These are phyloP conservation scores for Dinoponera quadriceps DNA, from an alignment of 1,140 invertebrate genomes.

Conservation along the genomic window DNA sequence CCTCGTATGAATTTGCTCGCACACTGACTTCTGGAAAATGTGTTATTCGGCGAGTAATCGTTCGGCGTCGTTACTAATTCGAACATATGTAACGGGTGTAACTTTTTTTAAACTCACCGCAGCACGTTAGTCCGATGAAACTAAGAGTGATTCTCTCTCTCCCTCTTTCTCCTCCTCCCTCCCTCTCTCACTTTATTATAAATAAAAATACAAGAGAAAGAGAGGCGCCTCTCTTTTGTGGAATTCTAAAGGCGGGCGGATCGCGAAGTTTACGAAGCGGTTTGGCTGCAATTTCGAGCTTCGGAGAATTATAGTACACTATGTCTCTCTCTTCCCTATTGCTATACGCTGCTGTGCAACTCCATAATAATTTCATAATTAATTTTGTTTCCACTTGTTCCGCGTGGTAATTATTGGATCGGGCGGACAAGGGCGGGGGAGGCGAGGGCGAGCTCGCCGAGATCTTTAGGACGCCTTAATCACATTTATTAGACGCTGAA, in stretches of 20 bases:
- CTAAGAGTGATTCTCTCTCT: not conserved
- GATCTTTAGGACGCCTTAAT: conserved; percentile 58
- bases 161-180: too few species aligned
- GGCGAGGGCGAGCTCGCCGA: conserved; percentile 29
- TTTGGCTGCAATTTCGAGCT: conserved; percentile 47
- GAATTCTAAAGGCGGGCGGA: conserved; percentile 15
- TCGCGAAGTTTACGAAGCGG: conserved; percentile 28
- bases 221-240: not conserved
- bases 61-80: not conserved
- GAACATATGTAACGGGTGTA: not conserved
- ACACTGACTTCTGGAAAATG: too few species aligned
- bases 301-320: conserved; percentile 42
- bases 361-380: conserved; percentile 56
- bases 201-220: not conserved
- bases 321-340: conserved; percentile 49
- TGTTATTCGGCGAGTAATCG: too few species aligned
- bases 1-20: too few species aligned
- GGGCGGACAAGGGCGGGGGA: too few species aligned
- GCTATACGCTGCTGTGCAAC: conserved; percentile 36
- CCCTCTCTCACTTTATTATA: too few species aligned
- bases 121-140: not conserved
- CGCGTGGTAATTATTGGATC: conserved; percentile 51
- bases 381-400: conserved; percentile 57
- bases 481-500: conserved; percentile 53
- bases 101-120: not conserved